Percentiles rank a stretch among this genome's conserved stretches.
Conservation (phyloP, 2,113 vertebrate species). For the Oenanthe melanoleuca region DNA sequence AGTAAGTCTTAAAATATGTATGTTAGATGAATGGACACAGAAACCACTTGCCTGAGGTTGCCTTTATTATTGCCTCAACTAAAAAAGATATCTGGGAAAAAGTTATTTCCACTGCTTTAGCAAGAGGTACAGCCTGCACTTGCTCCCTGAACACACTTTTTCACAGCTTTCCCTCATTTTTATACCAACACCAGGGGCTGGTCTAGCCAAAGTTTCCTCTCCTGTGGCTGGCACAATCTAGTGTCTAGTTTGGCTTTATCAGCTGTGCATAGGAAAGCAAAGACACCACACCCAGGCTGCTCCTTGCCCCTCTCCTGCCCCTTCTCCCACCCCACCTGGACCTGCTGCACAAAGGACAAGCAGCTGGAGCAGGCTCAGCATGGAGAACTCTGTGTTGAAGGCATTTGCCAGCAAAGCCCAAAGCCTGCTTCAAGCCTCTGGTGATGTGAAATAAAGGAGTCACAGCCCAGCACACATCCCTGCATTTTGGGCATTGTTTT, state of each 20-base stretch:
- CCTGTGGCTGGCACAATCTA: neutral
- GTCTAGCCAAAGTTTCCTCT: neutral
- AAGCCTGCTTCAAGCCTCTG: neutral
- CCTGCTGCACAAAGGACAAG: fast-evolving
- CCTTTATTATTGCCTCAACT: neutral
- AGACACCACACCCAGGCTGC: neutral
- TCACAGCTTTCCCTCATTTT: neutral
- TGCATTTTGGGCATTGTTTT: neutral
- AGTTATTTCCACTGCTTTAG: neutral
- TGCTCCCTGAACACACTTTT: neutral
- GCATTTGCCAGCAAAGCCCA: neutral
- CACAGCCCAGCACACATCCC: neutral
- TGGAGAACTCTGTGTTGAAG: neutral
- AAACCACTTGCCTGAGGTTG: neutral
- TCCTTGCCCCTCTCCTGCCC: neutral
- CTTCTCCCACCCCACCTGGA: neutral
- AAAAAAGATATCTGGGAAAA: neutral
- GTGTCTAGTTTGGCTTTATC: neutral
- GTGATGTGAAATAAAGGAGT: neutral
- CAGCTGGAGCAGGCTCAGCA: neutral
- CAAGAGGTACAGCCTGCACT: neutral
- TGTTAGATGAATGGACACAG: neutral
- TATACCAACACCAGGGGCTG: neutral
- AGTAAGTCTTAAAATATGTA: neutral
- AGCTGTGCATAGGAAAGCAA: neutral